A percentile compares a stretch with the other conserved stretches of the same genome.
Conservation (phyloP, 2,797 vertebrate genomes). For the Spea hammondii region DNA sequence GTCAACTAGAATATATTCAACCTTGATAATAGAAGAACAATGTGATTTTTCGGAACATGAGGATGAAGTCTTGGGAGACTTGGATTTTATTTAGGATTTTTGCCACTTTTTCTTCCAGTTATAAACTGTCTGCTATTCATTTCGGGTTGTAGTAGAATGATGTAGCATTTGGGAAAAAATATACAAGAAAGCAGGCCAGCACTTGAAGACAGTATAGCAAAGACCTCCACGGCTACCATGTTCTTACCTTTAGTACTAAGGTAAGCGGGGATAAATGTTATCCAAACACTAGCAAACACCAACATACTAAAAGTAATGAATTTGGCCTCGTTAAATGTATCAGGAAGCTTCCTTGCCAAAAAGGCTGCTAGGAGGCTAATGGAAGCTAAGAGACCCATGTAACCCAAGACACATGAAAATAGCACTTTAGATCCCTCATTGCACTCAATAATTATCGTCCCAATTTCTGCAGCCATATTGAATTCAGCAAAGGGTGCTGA, state of each 20-base stretch:
- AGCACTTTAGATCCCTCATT: conserved; percentile 20
- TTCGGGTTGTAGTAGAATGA: conserved; percentile 38
- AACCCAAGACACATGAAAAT: conserved; percentile 44
- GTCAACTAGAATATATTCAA: too few relatives aligned
- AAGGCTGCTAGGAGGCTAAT: conserved; percentile 43
- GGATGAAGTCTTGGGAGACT: too few relatives aligned
- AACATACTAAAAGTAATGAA: conserved; percentile 49
- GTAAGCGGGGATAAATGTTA: conserved; percentile 51
- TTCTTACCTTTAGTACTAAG: conserved; percentile 25
- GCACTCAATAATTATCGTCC: conserved; percentile 7
- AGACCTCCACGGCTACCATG: conserved; percentile 36
- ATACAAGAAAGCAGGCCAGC: conserved; percentile 40
- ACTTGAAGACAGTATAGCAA: conserved; percentile 53
- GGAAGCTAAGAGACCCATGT: conserved; percentile 39
- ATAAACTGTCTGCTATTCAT: conserved; percentile 30
- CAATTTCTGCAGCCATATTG: conserved; percentile 1
- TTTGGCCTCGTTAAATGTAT: conserved; percentile 54
- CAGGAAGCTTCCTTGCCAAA: conserved; percentile 31
- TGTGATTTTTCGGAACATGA: too few relatives aligned
- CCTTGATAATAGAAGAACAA: too few relatives aligned
- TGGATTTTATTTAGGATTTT: neutral
- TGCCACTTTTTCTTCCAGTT: neutral
- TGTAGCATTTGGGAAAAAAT: conserved; percentile 46
- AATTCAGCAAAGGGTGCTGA: conserved; percentile 21
- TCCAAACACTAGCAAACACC: conserved; percentile 51